Conservation (phyloP, 2,797 vertebrate genomes). For the Lepilemur septentrionalis region DNA sequence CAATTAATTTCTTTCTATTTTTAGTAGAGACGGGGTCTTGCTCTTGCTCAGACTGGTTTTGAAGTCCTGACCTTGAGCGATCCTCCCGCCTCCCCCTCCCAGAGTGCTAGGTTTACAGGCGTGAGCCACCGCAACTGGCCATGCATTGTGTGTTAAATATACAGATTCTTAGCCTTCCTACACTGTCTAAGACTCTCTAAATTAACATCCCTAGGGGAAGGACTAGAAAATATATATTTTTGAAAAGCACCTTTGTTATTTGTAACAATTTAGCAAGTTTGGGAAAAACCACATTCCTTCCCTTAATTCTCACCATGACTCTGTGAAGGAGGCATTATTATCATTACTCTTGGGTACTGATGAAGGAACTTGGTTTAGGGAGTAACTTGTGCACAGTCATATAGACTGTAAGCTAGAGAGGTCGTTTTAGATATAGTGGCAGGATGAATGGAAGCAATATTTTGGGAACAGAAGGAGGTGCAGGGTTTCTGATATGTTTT, state of each 20-base stretch:
- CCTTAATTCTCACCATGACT: neutral
- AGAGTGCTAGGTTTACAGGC: too few relatives aligned
- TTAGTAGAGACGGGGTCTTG: too few relatives aligned
- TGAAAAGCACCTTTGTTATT: neutral
- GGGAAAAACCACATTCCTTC: neutral
- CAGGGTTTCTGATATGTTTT: neutral
- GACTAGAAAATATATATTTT: neutral
- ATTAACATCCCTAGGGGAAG: neutral
- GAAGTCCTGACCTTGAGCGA: too few relatives aligned
- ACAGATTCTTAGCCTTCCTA: neutral
- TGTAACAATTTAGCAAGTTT: neutral
- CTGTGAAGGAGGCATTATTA: neutral
- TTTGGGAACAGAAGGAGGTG: too few relatives aligned
- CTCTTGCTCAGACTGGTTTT: too few relatives aligned
- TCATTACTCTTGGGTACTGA: neutral
- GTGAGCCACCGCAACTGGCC: too few relatives aligned
- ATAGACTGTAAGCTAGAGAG: neutral
- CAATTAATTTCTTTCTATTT: too few relatives aligned
- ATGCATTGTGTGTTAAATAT: too few relatives aligned
- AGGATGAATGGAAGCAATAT: neutral
- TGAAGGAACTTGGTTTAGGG: neutral
- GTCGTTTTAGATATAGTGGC: neutral
- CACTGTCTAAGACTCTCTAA: neutral
- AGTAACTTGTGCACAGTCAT: rapidly evolving
- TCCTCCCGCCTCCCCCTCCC: too few relatives aligned